A percentile compares a stretch with the other conserved stretches of the same genome.
These are phyloP conservation scores for Arizona elegans DNA, from an alignment of 2,113 vertebrate species.

Conservation along the genomic window DNA sequence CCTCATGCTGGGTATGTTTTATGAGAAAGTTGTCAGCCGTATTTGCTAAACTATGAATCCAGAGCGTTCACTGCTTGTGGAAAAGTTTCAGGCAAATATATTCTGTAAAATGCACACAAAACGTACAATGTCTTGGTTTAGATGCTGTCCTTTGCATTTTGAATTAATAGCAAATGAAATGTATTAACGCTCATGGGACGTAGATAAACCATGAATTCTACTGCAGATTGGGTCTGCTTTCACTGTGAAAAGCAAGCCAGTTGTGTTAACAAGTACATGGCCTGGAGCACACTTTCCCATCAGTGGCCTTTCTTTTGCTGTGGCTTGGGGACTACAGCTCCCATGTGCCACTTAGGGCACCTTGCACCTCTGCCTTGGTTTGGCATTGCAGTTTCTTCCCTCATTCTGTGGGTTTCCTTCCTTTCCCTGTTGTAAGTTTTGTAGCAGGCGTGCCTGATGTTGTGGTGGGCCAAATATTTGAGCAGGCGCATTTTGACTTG, in stretches of 20 bases:
- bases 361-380: background rate
- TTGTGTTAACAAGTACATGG: background rate
- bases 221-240: background rate
- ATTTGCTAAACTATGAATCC: background rate
- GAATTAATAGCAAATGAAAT: background rate
- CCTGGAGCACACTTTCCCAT: background rate
- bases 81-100: background rate
- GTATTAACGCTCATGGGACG: background rate
- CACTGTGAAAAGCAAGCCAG: background rate
- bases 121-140: background rate
- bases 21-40: background rate
- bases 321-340: background rate
- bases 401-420: background rate
- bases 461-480: background rate
- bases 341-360: background rate
- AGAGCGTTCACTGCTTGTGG: background rate
- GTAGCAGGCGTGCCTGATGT: background rate
- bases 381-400: background rate
- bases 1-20: background rate
- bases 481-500: background rate
- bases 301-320: background rate
- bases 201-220: background rate
- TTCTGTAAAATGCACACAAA: background rate
- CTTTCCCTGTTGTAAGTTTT: background rate
- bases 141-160: background rate